Conservation (phyloP, 1,140 invertebrate species). For the Penaeus indicus region DNA sequence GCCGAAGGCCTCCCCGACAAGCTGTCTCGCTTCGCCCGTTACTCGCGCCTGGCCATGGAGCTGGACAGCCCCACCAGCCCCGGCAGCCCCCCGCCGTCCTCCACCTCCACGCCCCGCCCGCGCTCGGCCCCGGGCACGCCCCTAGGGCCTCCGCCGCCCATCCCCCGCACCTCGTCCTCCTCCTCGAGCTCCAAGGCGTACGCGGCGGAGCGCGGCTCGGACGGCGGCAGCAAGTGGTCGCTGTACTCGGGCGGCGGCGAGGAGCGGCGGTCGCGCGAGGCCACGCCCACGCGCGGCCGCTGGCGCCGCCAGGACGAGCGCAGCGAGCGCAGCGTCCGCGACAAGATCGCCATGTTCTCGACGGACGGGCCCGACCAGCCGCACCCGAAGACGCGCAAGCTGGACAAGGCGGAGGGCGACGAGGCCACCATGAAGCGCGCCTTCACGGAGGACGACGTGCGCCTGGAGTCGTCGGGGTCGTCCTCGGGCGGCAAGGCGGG, state of each 20-base stretch:
- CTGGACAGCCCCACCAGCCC: constrained; percentile 65
- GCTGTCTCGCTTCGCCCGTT: constrained; percentile 53
- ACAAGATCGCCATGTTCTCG: constrained; percentile 91
- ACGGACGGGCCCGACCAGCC: constrained; percentile 70
- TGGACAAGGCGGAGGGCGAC: constrained; percentile 75
- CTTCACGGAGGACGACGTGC: constrained; percentile 60
- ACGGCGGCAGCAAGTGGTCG: constrained; percentile 44
- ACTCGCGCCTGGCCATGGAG: constrained; percentile 59
- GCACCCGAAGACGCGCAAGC: constrained; percentile 69
- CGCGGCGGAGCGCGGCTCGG: constrained; percentile 57
- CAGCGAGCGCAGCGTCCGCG: constrained; percentile 83
- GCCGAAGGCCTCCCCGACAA: constrained; percentile 74
- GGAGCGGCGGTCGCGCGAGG: constrained; percentile 36
- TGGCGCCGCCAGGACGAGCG: constrained; percentile 70
- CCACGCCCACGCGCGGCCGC: constrained; percentile 45
- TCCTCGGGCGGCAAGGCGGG: not conserved
- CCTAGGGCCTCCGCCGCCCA: constrained; percentile 51
- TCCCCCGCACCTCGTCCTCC: constrained; percentile 40
- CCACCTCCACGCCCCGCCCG: constrained; percentile 39
- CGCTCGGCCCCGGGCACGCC: constrained; percentile 57
- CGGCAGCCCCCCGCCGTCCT: constrained; percentile 47
- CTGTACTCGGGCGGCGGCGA: constrained; percentile 50
- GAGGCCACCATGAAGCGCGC: constrained; percentile 56
- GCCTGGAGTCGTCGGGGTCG: not conserved
- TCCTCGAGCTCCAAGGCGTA: constrained; percentile 58